These are phyloP conservation scores for Philopotamus ludificatus DNA, from an alignment of 1,140 invertebrate species.

Conservation along the genomic window DNA sequence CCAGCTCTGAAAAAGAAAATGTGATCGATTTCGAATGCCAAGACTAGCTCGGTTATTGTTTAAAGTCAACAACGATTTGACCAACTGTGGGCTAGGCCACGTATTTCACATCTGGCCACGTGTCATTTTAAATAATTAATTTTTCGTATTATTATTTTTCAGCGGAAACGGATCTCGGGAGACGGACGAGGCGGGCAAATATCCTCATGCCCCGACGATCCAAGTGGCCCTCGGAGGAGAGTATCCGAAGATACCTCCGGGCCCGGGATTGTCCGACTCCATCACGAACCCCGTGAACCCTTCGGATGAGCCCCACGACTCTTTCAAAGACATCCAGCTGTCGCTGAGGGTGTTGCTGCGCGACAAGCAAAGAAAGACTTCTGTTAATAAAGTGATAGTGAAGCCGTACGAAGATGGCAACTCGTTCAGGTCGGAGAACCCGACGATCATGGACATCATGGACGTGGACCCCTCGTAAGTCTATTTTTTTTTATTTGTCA, in stretches of 20 bases:
- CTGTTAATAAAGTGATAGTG: slow-evolving; percentile 57
- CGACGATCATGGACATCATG: slow-evolving; percentile 65
- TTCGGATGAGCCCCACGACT: slow-evolving; percentile 44
- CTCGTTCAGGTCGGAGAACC: slow-evolving; percentile 57
- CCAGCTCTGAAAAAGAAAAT: not conserved
- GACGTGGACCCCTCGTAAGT: slow-evolving; percentile 62
- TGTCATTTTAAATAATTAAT: not conserved
- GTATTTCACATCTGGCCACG: not conserved
- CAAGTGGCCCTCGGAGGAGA: slow-evolving; percentile 29
- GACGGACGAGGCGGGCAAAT: slow-evolving; percentile 7
- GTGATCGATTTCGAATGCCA: not conserved
- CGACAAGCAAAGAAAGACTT: slow-evolving; percentile 46
- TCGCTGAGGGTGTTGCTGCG: slow-evolving; percentile 48
- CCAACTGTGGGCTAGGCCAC: not conserved
- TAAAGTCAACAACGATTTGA: slow-evolving; percentile 11
- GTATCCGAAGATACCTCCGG: slow-evolving; percentile 31
- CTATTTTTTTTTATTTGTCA: not conserved
- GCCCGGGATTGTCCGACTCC: slow-evolving; percentile 15
- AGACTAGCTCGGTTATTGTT: slow-evolving; percentile 1
- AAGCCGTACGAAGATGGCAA: slow-evolving; percentile 57
- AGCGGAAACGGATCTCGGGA: slow-evolving; percentile 32
- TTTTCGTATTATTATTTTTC: slow-evolving; percentile 14
- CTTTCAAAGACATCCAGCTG: slow-evolving; percentile 51
- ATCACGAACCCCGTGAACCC: slow-evolving; percentile 39
- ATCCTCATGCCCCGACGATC: slow-evolving; percentile 24